Conservation (phyloP, 2,797 vertebrate species). For the Antennarius maculatus region DNA sequence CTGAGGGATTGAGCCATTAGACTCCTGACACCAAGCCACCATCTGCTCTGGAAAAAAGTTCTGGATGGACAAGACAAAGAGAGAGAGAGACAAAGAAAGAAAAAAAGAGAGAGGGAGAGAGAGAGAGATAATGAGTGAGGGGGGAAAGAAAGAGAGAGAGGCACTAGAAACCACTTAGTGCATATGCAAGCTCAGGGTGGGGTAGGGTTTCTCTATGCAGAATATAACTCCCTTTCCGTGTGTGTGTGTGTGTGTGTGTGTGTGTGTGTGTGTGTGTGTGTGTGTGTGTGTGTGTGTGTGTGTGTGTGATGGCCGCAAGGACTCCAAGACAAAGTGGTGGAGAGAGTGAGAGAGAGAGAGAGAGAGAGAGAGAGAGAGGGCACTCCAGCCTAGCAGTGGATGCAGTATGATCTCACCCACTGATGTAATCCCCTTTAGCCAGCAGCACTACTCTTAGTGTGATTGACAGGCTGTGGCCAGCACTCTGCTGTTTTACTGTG, state of each 20-base stretch:
- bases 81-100: background rate
- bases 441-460: slow-evolving; percentile 75
- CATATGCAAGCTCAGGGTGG: slow-evolving; percentile 42
- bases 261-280: slow-evolving; percentile 27
- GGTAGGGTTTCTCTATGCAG: slow-evolving; percentile 54
- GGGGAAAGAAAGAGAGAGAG: slow-evolving; percentile 17
- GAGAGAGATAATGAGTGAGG: background rate
- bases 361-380: slow-evolving; percentile 29
- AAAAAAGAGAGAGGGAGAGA: background rate
- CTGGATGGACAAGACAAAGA: slow-evolving; percentile 75
- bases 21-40: slow-evolving; percentile 96
- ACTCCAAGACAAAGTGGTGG: slow-evolving; percentile 56
- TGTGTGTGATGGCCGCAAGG: slow-evolving; percentile 53
- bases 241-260: slow-evolving; percentile 27
- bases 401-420: slow-evolving; percentile 82
- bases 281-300: slow-evolving; percentile 14
- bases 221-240: slow-evolving; percentile 30
- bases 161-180: slow-evolving; percentile 60
- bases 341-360: slow-evolving; percentile 37
- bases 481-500: slow-evolving; percentile 76
- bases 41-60: slow-evolving; percentile 99
- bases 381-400: slow-evolving; percentile 67
- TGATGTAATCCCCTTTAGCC: slow-evolving; percentile 82
- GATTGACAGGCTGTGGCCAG: slow-evolving; percentile 77
- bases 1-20: slow-evolving; percentile 91